A percentile compares a stretch with the other conserved stretches of the same genome.
phyloP scores from a whole-genome alignment of 2,113 vertebrate genomes.

The Phycodurus eques region DNA sequence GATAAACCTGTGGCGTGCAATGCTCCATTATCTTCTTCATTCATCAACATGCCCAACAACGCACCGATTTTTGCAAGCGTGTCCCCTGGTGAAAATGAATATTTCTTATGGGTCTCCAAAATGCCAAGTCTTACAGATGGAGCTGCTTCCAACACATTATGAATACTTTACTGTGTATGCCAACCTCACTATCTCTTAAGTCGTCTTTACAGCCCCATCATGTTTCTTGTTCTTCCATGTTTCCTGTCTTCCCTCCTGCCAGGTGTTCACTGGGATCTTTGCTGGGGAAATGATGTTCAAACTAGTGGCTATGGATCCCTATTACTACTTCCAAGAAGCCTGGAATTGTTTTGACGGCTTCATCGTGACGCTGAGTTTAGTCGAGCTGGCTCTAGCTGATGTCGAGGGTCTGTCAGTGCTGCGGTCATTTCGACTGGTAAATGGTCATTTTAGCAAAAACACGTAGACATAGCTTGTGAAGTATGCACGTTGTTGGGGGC shows the following conservation, averaged over 20 bases:
- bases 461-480: neutral
- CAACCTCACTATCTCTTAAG: neutral
- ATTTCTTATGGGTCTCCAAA: neutral
- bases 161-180: neutral
- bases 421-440: conserved; percentile 97
- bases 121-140: neutral
- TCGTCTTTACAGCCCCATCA: accelerated
- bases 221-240: neutral
- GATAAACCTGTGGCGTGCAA: too few species aligned
- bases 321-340: conserved; percentile 98
- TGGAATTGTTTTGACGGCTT: conserved; percentile 99
- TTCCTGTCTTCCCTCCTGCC: conserved; percentile 16
- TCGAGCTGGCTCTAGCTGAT: conserved; percentile 90
- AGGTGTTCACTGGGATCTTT: conserved; percentile 99
- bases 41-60: too few species aligned
- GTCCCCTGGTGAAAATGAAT: too few species aligned
- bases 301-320: conserved; percentile 96
- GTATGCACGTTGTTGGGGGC: neutral
- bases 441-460: conserved; percentile 6
- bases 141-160: neutral
- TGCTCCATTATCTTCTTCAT: too few species aligned
- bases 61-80: too few species aligned
- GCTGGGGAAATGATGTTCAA: conserved; percentile 98
- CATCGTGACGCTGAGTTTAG: conserved; percentile 96
- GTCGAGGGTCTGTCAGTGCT: conserved; percentile 96